phyloP scores from a whole-genome alignment of 64 coral and sea anemone species.

The Platygyra sinensis region DNA sequence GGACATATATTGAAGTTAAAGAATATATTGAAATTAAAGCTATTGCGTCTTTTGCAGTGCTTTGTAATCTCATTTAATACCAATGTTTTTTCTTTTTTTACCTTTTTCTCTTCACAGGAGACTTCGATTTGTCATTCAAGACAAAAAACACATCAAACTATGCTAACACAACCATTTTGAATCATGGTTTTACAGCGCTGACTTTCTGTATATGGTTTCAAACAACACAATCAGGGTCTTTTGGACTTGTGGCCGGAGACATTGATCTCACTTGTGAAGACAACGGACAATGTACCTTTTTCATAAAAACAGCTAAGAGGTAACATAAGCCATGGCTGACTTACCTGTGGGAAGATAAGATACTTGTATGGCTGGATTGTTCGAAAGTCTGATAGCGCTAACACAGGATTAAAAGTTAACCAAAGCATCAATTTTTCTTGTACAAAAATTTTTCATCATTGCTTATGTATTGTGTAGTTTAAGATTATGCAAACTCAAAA shows the following conservation, averaged over 20 bases:
- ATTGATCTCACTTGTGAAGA: not conserved
- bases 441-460: no score
- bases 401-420: no score
- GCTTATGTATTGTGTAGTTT: no score
- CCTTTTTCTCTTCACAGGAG: not conserved
- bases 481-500: no score
- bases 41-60: no score
- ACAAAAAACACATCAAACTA: not conserved
- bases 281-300: not conserved
- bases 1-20: no score
- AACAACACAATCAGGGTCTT: not conserved
- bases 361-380: no score
- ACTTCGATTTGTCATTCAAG: slow-evolving; percentile 7
- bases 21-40: no score
- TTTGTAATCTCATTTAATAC: no score
- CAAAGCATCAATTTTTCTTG: no score
- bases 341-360: not conserved
- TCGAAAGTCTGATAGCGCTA: no score
- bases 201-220: slow-evolving; percentile 24
- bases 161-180: not conserved
- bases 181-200: not conserved
- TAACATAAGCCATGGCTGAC: not conserved
- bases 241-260: not conserved
- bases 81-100: not conserved
- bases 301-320: not conserved